phyloP scores from a whole-genome alignment of 2,113 vertebrate genomes.

The Propithecus coquereli region DNA sequence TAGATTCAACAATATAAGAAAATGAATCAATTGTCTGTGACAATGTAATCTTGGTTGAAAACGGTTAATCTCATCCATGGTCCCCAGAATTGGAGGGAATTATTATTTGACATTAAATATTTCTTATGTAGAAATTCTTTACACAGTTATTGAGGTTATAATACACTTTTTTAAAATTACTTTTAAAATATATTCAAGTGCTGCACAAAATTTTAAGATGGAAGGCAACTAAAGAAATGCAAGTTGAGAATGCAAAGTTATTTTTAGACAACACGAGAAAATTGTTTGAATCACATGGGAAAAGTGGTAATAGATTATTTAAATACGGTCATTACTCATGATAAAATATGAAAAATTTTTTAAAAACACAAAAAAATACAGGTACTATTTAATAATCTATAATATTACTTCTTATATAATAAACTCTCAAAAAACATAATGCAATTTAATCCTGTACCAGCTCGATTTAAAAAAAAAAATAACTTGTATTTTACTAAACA shows the following conservation, averaged over 20 bases:
- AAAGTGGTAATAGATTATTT: not conserved
- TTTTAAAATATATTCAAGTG: not conserved
- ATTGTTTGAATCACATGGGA: not conserved
- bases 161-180: not conserved
- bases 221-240: not conserved
- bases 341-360: not conserved
- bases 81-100: not conserved
- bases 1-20: not conserved
- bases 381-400: not conserved
- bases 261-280: not conserved
- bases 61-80: not conserved
- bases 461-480: not conserved
- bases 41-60: not conserved
- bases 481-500: not conserved
- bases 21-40: not conserved
- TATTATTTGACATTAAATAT: slow-evolving; percentile 4
- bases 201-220: not conserved
- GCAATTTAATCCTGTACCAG: not conserved
- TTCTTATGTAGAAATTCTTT: not conserved
- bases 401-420: not conserved
- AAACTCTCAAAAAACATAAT: not conserved
- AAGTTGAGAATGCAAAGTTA: not conserved
- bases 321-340: not conserved
- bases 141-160: not conserved
- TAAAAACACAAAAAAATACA: not conserved